These are phyloP conservation scores for Heliconius aoede DNA, from an alignment of 2,888 invertebrate genomes.

Conservation along the genomic window DNA sequence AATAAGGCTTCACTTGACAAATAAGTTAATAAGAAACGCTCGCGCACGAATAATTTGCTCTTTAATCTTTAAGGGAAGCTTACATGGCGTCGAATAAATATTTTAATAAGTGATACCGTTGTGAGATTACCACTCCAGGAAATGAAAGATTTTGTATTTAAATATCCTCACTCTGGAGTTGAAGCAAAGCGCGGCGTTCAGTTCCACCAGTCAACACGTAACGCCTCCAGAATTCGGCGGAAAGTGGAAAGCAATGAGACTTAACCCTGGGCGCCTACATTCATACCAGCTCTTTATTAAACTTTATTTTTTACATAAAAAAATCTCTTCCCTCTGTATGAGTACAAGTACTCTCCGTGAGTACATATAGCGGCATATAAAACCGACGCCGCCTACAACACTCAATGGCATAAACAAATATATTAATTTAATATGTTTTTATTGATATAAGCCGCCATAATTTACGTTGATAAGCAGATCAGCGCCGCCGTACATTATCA, in stretches of 20 bases:
- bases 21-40: slow-evolving; percentile 43
- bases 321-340: no score
- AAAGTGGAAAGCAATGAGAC: no score
- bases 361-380: slow-evolving; percentile 50
- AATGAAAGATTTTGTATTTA: no score
- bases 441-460: slow-evolving; percentile 79
- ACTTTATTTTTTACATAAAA: no score
- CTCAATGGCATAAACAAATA: slow-evolving; percentile 74
- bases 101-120: not conserved
- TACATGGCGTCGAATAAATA: slow-evolving; percentile 28
- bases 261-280: no score
- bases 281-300: no score
- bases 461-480: slow-evolving; percentile 79
- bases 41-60: slow-evolving; percentile 26
- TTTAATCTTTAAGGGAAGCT: slow-evolving; percentile 32
- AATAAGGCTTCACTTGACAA: slow-evolving; percentile 44
- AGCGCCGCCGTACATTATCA: slow-evolving; percentile 62
- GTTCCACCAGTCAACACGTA: no score
- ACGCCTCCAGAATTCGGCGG: no score
- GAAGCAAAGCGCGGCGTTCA: no score
- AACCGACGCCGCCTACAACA: slow-evolving; percentile 46
- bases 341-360: no score
- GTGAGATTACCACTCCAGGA: no score
- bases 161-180: no score
- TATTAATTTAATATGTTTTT: slow-evolving; percentile 81